These are phyloP conservation scores for Brachionus sp. DNA, from an alignment of 1,140 invertebrate species.

Conservation along the genomic window DNA sequence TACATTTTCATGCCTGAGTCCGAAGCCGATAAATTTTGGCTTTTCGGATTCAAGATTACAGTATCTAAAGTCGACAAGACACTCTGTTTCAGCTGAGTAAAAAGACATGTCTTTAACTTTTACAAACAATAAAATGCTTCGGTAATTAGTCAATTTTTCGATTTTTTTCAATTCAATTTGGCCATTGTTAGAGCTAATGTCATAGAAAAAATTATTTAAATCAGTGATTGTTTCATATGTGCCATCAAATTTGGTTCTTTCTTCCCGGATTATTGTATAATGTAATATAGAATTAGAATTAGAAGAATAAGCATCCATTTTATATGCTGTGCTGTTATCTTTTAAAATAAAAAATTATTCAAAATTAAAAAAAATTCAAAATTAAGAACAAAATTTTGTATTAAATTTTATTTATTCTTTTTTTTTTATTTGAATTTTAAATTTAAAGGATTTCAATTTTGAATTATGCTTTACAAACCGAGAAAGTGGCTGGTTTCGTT, in stretches of 20 bases:
- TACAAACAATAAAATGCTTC: not conserved
- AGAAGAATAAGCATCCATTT: not conserved
- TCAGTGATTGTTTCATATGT: not conserved
- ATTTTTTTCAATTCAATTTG: not conserved
- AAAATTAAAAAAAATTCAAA: too few species aligned
- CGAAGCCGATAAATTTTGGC: slow-evolving; percentile 28
- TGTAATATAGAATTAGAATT: not conserved
- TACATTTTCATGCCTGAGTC: not conserved
- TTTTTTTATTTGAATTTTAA: too few species aligned
- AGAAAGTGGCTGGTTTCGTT: too few species aligned
- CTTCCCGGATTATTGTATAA: not conserved
- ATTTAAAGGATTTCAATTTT: too few species aligned
- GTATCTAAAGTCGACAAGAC: slow-evolving; percentile 9
- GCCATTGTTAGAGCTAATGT: not conserved
- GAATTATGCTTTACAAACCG: too few species aligned
- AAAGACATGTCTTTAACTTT: not conserved
- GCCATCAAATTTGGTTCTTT: not conserved
- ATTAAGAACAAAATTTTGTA: too few species aligned
- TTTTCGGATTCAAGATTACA: not conserved
- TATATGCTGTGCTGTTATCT: slow-evolving; percentile 27
- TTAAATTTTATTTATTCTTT: too few species aligned
- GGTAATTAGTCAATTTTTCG: not conserved
- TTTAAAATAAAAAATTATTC: not conserved
- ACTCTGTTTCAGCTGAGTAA: not conserved
- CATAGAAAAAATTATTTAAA: not conserved